Base-by-base conservation (phyloP, 2,113 vertebrate species). In the Limnothrissa miodon region DNA sequence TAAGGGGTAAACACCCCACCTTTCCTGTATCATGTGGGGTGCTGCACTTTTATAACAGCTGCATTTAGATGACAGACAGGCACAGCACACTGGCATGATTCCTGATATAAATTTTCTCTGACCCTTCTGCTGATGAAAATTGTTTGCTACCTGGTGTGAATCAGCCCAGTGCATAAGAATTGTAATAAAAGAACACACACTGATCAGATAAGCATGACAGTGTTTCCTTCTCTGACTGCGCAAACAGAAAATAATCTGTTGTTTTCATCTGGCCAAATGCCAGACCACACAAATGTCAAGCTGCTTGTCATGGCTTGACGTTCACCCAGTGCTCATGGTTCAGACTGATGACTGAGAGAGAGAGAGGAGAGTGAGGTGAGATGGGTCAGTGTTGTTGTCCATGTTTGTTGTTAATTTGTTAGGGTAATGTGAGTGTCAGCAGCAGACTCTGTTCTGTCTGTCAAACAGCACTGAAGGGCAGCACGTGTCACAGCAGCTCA, bases 281-380 rank as follows among this genome's bases (percentile, higher is more conserved):
- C 66, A 74, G 15, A 36, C 29, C 66, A 33, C 25, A 74, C 66
- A 74, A 74, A 74, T 74, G 66, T 33, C 66, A 74, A 74, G 66
- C 5, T 74, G 66, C 13, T 33, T 10, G 33, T 74, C 25, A 74
- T 74, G 66, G 33, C 9, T 33, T 74, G 33, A 19, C 33, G 36
- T 39, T 11, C 11, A 74, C 36, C 29, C 29, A 33, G 25, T 39
- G 33, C 29, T 17, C 6, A 15, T 36, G 66, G 36, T 4, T 10
- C n/a, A 66, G 59, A 33, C n/a, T 29, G 59, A 29, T 5, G n/a
- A n/a, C 11, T 5, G 56, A 66, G 25, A 29, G 59, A 66, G 59
- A 66, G 59, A 29, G 59, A 33, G 59, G 59, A 66, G 59, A 66
- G 59, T 29, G n/a, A 33, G 29, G 15, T 29, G 59, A 66, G 59